Conservation (phyloP, 53 echinoderm and acorn worm genomes). For the Paelopatides confundens region DNA sequence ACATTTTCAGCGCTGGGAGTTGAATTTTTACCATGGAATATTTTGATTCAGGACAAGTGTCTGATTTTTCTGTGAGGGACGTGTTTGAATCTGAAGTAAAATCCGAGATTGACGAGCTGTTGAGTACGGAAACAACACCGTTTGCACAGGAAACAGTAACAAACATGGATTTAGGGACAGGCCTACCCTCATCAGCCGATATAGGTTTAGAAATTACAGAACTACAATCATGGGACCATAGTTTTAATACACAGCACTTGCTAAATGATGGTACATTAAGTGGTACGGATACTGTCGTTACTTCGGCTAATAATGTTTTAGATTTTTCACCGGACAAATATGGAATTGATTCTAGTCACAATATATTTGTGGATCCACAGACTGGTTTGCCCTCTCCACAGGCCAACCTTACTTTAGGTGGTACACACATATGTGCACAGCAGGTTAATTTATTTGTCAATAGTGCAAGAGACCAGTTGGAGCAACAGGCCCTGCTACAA, state of each 20-base stretch:
- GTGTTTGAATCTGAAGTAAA: constrained; percentile 94
- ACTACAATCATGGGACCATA: constrained; percentile 8
- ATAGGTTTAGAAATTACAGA: constrained; percentile 36
- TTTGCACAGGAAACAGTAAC: constrained; percentile 64
- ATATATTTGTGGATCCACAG: constrained; percentile 92
- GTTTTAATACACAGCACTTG: background rate
- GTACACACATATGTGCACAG: constrained; percentile 53
- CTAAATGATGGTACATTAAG: background rate
- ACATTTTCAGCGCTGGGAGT: background rate
- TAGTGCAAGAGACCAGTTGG: constrained; percentile 47
- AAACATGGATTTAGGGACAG: constrained; percentile 44
- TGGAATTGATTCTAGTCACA: constrained; percentile 56
- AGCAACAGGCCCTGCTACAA: constrained; percentile 47
- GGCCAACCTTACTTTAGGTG: background rate
- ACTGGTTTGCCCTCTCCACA: constrained; percentile 83
- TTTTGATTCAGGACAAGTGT: constrained; percentile 71
- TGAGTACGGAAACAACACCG: constrained; percentile 81
- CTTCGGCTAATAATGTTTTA: constrained; percentile 60
- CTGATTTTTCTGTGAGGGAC: constrained; percentile 88
- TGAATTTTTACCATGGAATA: constrained; percentile 73
- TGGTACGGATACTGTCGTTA: background rate
- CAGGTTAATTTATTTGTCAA: constrained; percentile 78
- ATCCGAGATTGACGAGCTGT: constrained; percentile 92
- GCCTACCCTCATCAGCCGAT: constrained; percentile 36
- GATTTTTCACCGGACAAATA: constrained; percentile 82